phyloP scores from a whole-genome alignment of 2,888 invertebrate genomes.

The Microlaimidae sp. region DNA sequence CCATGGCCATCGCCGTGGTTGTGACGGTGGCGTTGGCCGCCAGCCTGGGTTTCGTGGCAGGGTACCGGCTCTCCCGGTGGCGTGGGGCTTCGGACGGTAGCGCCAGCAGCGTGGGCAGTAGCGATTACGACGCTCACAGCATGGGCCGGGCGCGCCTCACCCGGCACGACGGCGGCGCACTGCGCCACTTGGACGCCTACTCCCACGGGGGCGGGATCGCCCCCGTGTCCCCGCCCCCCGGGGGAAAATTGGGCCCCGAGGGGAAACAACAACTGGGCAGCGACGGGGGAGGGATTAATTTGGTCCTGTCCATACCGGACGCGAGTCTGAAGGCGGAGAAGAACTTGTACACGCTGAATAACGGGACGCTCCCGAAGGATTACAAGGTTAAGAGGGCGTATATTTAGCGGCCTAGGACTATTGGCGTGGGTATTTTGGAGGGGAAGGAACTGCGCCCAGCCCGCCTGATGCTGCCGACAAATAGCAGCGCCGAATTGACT shows the following conservation, averaged over 20 bases:
- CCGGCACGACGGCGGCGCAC: constrained; percentile 17
- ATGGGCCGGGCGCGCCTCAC: constrained; percentile 13
- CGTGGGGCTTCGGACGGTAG: constrained; percentile 13
- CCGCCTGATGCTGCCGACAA: too few relatives aligned
- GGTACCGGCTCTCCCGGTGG: constrained; percentile 24
- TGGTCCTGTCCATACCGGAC: background rate
- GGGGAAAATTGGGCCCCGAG: background rate
- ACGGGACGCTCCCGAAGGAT: constrained; percentile 29
- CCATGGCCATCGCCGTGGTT: constrained; percentile 20
- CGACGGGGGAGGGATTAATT: too few relatives aligned
- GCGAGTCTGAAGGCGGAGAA: constrained; percentile 11
- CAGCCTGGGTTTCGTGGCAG: constrained; percentile 24
- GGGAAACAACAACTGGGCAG: background rate
- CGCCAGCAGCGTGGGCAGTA: constrained; percentile 16
- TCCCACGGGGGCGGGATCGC: background rate
- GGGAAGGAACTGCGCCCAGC: too few relatives aligned
- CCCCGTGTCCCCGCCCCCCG: background rate
- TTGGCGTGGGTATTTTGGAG: too few relatives aligned
- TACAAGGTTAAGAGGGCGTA: constrained; percentile 35
- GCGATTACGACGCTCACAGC: constrained; percentile 17
- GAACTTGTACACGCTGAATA: constrained; percentile 12
- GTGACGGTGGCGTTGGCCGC: constrained; percentile 21
- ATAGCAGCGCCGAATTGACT: too few relatives aligned
- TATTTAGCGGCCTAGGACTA: too few relatives aligned
- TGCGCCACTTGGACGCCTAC: background rate